Evolutionary conservation across 2,113 vertebrate species (phyloP).

Genomic region (Neolamprologus ventralis): DNA sequence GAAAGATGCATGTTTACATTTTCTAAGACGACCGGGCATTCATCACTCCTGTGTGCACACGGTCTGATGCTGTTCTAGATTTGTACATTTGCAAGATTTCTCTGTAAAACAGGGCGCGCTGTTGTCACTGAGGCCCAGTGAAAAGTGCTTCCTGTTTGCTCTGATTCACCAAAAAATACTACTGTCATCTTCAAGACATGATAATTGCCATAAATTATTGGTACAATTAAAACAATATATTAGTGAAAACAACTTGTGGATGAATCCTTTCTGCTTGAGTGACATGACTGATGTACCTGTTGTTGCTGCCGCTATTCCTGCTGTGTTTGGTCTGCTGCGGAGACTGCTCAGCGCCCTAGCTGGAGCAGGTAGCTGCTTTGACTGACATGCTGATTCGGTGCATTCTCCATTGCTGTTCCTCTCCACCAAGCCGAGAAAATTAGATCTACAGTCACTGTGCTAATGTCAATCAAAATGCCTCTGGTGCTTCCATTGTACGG

Average conservation of each 20-base stretch:
- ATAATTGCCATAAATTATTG: background rate
- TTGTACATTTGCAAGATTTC: background rate
- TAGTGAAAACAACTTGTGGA: background rate
- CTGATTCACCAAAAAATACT: background rate
- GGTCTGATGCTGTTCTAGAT: background rate
- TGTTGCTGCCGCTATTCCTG: constrained; percentile 2
- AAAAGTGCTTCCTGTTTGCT: background rate
- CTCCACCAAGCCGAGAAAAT: constrained; percentile 55
- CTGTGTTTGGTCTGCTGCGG: background rate
- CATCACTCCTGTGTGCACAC: background rate
- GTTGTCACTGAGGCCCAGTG: background rate
- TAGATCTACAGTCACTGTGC: constrained; percentile 47
- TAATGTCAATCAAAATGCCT: constrained; percentile 55
- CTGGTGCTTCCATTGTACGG: constrained; percentile 1
- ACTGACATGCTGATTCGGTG: constrained; percentile 56
- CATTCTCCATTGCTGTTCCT: constrained; percentile 50
- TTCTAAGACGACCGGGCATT: background rate
- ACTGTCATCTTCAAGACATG: background rate
- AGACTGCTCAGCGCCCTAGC: background rate
- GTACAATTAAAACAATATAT: constrained; percentile 7
- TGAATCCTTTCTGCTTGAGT: constrained; percentile 29
- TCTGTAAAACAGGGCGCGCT: background rate
- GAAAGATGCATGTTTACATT: background rate
- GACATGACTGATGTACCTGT: constrained; percentile 5
- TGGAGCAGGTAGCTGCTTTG: constrained; percentile 35